Base-by-base conservation (phyloP, 2,797 vertebrate species). In the Rhabdomys pumilio region DNA sequence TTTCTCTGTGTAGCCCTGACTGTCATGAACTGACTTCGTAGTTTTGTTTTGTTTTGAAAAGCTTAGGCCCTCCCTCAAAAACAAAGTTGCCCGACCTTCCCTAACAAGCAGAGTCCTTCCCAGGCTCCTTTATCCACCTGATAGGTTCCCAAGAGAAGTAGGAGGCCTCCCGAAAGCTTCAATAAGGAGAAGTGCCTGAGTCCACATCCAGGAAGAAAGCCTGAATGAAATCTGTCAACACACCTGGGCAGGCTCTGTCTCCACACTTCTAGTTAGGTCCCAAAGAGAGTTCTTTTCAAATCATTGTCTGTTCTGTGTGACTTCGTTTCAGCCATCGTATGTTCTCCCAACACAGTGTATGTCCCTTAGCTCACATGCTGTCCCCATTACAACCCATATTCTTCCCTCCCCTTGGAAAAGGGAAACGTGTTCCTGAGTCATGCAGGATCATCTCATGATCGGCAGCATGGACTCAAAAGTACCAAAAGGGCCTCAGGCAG, bases 401-500 rank as follows among this genome's bases (percentile, higher is more conserved):
- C 24, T 76, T 44, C 73, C 73, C 34, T 57, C 77, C 53, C 3
- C 10, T 0, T n/a, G 50, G 77, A 80, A n/a, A n/a, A 80, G 31
- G 31, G 50, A 80, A n/a, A 57, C n/a, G 34, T 19, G 19, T n/a
- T 55, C 50, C 19, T n/a, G 31, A 80, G 77, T 12, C 31, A 22
- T 57, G 53, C 19, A 20, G 50, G 50, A n/a, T 41, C 0, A 0
- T 14, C 34, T 2, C 31, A 4, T 9, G n/a, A 77, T 0, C 1
- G 14, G 17, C 41, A 89, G 26, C 1, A 6, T 31, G 31, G 29
- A 12, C 55, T 38, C 17, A 72, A 55, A 47, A 44, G 14, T 3
- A n/a, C 50, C 12, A 1, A 38, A 5, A 12, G 34, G 31, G 24
- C n/a, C 34, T 47, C 38, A 24, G 79, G 90, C 5, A 2, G 17